These are phyloP conservation scores for Falco punctatus DNA, from an alignment of 2,113 vertebrate species.

Conservation along the genomic window DNA sequence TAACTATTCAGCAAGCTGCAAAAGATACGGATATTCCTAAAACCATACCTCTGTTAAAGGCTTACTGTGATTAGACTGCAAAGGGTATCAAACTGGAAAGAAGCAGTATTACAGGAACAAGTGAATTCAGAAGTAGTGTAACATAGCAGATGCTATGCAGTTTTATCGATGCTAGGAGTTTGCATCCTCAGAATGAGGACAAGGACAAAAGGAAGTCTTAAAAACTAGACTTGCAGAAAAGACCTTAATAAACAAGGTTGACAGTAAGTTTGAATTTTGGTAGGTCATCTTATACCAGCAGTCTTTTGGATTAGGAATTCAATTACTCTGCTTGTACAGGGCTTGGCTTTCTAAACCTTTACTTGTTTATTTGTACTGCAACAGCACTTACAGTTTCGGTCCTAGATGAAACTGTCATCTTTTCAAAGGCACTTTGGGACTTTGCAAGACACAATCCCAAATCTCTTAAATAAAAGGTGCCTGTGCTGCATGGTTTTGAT, in stretches of 20 bases:
- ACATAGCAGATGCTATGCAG: not conserved
- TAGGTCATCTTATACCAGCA: not conserved
- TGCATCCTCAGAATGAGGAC: not conserved
- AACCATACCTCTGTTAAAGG: not conserved
- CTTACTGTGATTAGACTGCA: not conserved
- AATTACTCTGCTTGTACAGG: conserved; percentile 28
- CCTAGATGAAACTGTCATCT: not conserved
- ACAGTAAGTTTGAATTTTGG: not conserved
- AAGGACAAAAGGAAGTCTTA: not conserved
- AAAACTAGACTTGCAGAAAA: not conserved
- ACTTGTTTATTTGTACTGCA: not conserved
- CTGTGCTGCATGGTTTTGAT: not conserved
- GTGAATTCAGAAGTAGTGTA: not conserved
- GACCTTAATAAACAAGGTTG: not conserved
- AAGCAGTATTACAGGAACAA: not conserved
- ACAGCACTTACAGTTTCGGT: not conserved
- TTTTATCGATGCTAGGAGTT: not conserved
- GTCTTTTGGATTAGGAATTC: conserved; percentile 2
- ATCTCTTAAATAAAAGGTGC: not conserved
- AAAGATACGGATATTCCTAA: not conserved
- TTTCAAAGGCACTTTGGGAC: conserved; percentile 2
- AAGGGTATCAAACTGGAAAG: not conserved
- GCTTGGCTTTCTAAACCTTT: not conserved
- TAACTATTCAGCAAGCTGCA: not conserved
- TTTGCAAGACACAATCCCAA: not conserved